Percentiles rank a stretch among this genome's conserved stretches.
phyloP scores from a whole-genome alignment of 2,888 invertebrate genomes.

The Spodoptera littoralis region DNA sequence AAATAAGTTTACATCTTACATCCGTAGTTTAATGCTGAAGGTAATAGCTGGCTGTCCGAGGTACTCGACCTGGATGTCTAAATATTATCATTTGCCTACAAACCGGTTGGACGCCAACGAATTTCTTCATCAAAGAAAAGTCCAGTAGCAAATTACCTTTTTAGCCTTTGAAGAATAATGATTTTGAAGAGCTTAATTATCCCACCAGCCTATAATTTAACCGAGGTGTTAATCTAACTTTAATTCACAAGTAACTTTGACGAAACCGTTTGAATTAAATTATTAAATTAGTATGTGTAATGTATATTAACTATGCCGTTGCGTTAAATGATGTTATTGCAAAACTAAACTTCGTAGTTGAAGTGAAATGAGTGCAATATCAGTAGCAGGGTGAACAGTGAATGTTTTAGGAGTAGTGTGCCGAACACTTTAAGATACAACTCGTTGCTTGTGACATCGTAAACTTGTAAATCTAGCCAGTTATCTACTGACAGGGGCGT shows the following conservation, averaged over 20 bases:
- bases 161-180: constrained; percentile 55
- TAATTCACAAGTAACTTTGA: constrained; percentile 46
- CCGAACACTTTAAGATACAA: constrained; percentile 38
- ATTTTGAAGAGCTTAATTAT: constrained; percentile 53
- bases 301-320: constrained; percentile 28
- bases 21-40: constrained; percentile 17
- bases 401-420: constrained; percentile 47
- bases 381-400: constrained; percentile 31
- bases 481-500: constrained; percentile 69
- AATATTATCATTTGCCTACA: constrained; percentile 26
- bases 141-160: constrained; percentile 41
- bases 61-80: constrained; percentile 39
- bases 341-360: constrained; percentile 27
- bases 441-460: constrained; percentile 62
- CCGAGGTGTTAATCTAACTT: constrained; percentile 54
- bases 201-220: constrained; percentile 38
- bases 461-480: constrained; percentile 59
- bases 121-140: constrained; percentile 56
- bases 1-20: constrained; percentile 4
- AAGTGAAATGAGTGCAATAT: constrained; percentile 45
- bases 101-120: constrained; percentile 42
- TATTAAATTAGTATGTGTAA: constrained; percentile 48
- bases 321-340: constrained; percentile 43
- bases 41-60: constrained; percentile 22
- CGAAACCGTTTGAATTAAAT: constrained; percentile 45